phyloP scores from a whole-genome alignment of 2,797 vertebrate species.

The Falco columbarius region DNA sequence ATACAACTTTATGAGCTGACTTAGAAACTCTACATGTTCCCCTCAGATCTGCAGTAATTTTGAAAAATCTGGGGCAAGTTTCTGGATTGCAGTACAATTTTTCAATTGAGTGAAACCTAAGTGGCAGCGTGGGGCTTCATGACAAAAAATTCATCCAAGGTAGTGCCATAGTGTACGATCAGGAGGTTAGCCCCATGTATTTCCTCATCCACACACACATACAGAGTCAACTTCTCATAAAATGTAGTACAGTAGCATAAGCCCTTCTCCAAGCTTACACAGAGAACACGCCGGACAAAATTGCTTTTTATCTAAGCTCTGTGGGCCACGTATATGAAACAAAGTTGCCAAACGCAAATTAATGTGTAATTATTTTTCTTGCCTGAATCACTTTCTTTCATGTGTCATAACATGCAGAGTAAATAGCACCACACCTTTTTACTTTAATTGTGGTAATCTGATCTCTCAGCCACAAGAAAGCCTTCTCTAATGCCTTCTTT shows the following conservation, averaged over 20 bases:
- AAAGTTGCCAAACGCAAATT: conserved; percentile 83
- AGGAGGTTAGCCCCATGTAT: background rate
- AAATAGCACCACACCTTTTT: conserved; percentile 84
- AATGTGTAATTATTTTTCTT: conserved; percentile 86
- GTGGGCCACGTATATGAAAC: conserved; percentile 75
- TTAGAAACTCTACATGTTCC: background rate
- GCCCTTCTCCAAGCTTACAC: conserved; percentile 43
- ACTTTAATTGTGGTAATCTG: conserved; percentile 84
- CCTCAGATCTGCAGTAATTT: background rate
- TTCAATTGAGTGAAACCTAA: background rate
- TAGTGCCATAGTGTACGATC: background rate
- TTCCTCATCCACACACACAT: background rate
- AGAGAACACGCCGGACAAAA: conserved; percentile 71
- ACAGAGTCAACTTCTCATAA: background rate
- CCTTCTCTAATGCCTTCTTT: conserved; percentile 78
- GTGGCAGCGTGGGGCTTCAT: background rate
- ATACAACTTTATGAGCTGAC: background rate
- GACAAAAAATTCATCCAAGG: background rate
- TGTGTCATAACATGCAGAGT: conserved; percentile 85
- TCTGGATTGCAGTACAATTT: background rate
- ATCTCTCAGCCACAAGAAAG: conserved; percentile 81
- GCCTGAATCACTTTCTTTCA: conserved; percentile 85
- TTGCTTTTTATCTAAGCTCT: conserved; percentile 75
- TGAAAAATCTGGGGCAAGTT: background rate
- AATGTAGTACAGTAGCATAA: background rate